These are phyloP conservation scores for Turritopsis dohrnii DNA, from an alignment of 30 jellyfish, hydroid and myxozoan genomes.

Conservation along the genomic window DNA sequence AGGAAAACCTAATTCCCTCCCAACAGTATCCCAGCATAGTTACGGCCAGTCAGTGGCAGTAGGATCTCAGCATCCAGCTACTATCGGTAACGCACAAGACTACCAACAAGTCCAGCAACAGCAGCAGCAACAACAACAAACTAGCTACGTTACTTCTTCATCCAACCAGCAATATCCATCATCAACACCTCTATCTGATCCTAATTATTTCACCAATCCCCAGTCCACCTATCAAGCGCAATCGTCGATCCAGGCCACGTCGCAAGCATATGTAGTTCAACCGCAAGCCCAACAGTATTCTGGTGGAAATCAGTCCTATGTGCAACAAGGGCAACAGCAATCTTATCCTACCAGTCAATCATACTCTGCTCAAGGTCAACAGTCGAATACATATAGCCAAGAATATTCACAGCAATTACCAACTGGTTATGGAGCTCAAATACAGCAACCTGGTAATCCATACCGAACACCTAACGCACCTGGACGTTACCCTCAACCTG, in stretches of 20 bases:
- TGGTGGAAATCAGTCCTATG: neutral
- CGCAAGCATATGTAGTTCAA: neutral
- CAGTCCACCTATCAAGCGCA: neutral
- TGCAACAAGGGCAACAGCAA: neutral
- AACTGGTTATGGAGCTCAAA: neutral
- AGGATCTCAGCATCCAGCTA: neutral
- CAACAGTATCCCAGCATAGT: neutral
- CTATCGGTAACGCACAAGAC: neutral
- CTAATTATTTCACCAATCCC: neutral
- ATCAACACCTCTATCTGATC: neutral
- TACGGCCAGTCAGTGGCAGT: neutral
- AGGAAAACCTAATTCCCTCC: neutral
- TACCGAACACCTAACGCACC: constrained; percentile 4
- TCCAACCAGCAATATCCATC: neutral
- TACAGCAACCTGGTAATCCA: neutral
- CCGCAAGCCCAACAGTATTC: neutral
- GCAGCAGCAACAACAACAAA: constrained; percentile 1
- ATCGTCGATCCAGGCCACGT: neutral
- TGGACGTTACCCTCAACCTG: constrained; percentile 12
- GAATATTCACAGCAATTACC: neutral
- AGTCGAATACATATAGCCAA: neutral
- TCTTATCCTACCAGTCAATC: constrained; percentile 5
- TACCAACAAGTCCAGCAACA: neutral
- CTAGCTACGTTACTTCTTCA: neutral
- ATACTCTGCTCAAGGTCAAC: neutral